A percentile compares a stretch with the other conserved stretches of the same genome.
These are phyloP conservation scores for Tetrao urogallus DNA, from an alignment of 2,113 vertebrate species.

Conservation along the genomic window DNA sequence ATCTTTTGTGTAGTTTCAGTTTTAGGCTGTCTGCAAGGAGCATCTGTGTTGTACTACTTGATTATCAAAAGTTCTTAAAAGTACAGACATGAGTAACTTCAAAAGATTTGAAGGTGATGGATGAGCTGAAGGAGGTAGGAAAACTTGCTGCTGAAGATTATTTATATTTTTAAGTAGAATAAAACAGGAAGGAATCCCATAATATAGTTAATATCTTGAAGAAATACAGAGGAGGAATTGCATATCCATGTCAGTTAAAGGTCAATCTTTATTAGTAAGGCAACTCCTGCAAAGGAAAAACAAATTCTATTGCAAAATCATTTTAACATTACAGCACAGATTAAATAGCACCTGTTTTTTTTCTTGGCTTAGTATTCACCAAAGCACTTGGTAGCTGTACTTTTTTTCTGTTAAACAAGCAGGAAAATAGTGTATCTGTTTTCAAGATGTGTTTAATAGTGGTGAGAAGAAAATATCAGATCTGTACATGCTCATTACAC, in stretches of 20 bases:
- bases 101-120: conserved; percentile 14
- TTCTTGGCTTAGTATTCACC: conserved; percentile 44
- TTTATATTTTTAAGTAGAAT: conserved; percentile 45
- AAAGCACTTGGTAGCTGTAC: conserved; percentile 11
- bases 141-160: conserved; percentile 34
- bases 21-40: conserved; percentile 33
- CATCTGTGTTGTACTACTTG: conserved; percentile 47
- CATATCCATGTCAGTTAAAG: neutral
- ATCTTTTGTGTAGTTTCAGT: conserved; percentile 27
- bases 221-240: conserved; percentile 18
- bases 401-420: conserved; percentile 1
- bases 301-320: conserved; percentile 19
- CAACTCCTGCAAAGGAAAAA: conserved; percentile 38
- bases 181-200: conserved; percentile 8
- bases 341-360: conserved; percentile 35
- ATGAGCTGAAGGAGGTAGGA: conserved; percentile 57
- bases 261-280: neutral
- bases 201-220: conserved; percentile 25
- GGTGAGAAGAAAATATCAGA: neutral
- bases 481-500: neutral
- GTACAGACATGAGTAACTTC: conserved; percentile 35
- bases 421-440: neutral
- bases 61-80: conserved; percentile 53
- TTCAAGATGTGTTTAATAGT: conserved; percentile 16
- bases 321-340: conserved; percentile 32